Evolutionary conservation across 2,113 vertebrate genomes (phyloP).

Genomic region (Leptocoma aspasia): DNA sequence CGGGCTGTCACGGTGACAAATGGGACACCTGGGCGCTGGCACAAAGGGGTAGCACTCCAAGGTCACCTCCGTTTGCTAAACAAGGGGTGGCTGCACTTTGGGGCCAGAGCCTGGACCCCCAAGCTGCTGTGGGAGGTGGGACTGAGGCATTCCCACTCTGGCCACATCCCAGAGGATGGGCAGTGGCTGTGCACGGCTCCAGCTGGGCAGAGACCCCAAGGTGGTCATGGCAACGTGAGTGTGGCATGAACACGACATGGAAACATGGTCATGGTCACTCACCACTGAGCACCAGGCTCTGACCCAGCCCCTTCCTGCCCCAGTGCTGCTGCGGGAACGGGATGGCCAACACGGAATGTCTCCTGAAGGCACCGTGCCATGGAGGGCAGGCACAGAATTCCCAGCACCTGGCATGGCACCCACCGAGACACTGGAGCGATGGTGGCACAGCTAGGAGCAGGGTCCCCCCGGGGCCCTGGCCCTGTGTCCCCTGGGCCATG

Average conservation of each 20-base stretch:
- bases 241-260: background rate
- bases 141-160: background rate
- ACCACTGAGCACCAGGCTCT: background rate
- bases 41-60: background rate
- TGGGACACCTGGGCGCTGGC: background rate
- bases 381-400: accelerated
- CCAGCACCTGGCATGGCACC: accelerated
- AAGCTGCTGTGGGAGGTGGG: background rate
- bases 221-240: accelerated
- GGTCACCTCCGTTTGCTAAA: background rate
- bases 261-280: accelerated
- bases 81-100: background rate
- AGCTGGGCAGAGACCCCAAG: accelerated
- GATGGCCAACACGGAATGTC: accelerated
- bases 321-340: accelerated
- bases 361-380: accelerated
- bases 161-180: background rate
- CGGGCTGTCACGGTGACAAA: background rate
- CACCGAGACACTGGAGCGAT: accelerated
- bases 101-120: accelerated
- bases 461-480: accelerated
- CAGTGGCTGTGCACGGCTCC: accelerated
- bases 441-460: background rate
- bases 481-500: background rate
- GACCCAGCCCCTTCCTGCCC: background rate